phyloP scores from a whole-genome alignment of 2,113 vertebrate genomes.

The Nanorana parkeri region DNA sequence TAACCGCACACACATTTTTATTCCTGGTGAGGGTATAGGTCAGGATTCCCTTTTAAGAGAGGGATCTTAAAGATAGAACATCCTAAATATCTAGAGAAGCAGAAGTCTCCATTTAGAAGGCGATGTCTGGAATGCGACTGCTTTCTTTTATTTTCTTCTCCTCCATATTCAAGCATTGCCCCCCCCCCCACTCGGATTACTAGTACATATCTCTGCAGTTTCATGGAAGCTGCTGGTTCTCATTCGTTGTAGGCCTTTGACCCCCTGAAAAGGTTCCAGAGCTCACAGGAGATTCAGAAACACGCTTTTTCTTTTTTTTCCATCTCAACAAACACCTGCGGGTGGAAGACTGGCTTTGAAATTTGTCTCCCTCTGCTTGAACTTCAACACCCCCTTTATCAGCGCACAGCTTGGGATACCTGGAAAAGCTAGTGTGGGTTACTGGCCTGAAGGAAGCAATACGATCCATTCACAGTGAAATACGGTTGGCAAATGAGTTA shows the following conservation, averaged over 20 bases:
- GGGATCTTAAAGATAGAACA: no score
- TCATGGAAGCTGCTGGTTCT: no score
- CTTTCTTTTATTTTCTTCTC: no score
- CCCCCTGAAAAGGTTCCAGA: background rate
- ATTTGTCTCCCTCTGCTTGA: background rate
- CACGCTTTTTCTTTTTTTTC: background rate
- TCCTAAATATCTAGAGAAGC: no score
- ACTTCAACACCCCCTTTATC: background rate
- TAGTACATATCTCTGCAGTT: no score
- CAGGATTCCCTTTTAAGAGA: no score
- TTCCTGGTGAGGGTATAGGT: no score
- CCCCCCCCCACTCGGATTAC: no score
- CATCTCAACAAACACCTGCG: constrained; percentile 16
- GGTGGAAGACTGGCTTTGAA: constrained; percentile 18
- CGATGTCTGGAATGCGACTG: no score
- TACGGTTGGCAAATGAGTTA: background rate
- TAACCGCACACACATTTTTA: no score
- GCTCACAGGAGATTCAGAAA: background rate
- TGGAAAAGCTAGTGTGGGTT: constrained; percentile 23
- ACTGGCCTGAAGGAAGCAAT: constrained; percentile 44
- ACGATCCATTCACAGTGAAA: background rate
- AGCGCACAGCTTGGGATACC: background rate
- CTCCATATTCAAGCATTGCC: no score
- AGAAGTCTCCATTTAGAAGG: no score
- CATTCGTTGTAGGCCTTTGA: background rate